phyloP scores from a whole-genome alignment of 2,113 vertebrate species.

The Beaufortia kweichowensis region DNA sequence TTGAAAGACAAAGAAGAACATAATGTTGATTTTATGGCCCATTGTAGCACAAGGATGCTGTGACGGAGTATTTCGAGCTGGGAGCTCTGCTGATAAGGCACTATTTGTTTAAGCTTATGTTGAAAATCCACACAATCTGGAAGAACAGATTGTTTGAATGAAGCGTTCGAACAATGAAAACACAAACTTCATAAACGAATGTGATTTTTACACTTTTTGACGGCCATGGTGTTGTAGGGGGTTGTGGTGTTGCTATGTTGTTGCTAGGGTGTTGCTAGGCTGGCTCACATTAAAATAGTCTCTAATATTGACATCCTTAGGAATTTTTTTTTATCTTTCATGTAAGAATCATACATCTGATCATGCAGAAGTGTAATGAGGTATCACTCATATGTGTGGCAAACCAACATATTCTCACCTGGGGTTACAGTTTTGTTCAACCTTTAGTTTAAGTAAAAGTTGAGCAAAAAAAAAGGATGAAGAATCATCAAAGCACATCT shows the following conservation, averaged over 20 bases:
- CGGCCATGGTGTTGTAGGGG: neutral
- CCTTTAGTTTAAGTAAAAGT: too few relatives aligned
- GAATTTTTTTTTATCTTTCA: neutral
- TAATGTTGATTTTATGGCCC: neutral
- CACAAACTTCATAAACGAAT: neutral
- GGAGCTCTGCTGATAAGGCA: constrained; percentile 15
- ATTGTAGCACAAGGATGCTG: neutral
- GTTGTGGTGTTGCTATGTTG: neutral
- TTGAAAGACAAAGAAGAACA: neutral
- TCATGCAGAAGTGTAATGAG: too few relatives aligned
- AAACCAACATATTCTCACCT: too few relatives aligned
- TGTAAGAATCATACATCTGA: too few relatives aligned
- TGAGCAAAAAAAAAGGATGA: neutral
- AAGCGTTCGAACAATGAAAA: constrained; percentile 28
- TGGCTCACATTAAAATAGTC: neutral
- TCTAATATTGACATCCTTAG: neutral
- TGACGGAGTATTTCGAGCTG: constrained; percentile 21
- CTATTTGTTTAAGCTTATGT: constrained; percentile 29
- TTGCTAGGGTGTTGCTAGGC: neutral
- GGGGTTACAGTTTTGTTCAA: too few relatives aligned
- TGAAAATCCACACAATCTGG: constrained; percentile 31
- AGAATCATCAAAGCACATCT: neutral
- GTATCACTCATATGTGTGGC: too few relatives aligned
- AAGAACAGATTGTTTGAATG: constrained; percentile 12
- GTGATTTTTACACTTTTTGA: neutral